Base-by-base conservation (phyloP, 2,888 invertebrate genomes). In the Tuta absoluta region DNA sequence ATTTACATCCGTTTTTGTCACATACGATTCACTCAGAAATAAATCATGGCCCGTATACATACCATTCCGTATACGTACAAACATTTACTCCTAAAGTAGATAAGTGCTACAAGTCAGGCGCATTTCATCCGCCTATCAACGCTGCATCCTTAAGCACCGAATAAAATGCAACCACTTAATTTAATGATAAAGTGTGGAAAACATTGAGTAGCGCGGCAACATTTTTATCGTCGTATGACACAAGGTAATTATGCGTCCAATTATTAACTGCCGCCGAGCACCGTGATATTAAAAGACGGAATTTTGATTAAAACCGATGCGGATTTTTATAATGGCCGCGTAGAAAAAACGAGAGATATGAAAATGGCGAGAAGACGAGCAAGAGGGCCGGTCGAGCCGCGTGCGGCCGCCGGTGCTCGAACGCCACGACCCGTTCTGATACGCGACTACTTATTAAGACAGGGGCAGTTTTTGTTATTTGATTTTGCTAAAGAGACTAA, bases 391-490 rank as follows among this genome's bases (percentile, higher is more conserved):
- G 17, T 33, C 14, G 11, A 24, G 71, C 71, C 73, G 63, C 68
- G 68, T 59, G 65, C 57, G 56, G 41, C 72, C 62, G 71, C 63
- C 62, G 67, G 68, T 67, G 65, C 64, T 74, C 71, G 72, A 68
- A 73, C 70, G 75, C 71, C 72, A 71, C 86, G 88, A 87, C 89
- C 76, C 80, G 89, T 84, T 87, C 79, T 80, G 79, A 85, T 83
- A 73, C 82, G 77, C 79, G 77, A 81, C 81, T 89, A 87, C 91
- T 89, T 89, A 91, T 90, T 91, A 89, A 90, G 89, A 86, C 89
- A 81, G 83, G 87, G 83, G 87, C 89, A 87, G 87, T 90, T 91
- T 91, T 91, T 91, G 86, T 88, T 87, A 87, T 90, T 90, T 91
- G 88, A 90, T 91, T n/a, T 91, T 91, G 87, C 85, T 86, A 89